Conservation (phyloP, 1,140 invertebrate species). For the Drosophila equinoxialis region DNA sequence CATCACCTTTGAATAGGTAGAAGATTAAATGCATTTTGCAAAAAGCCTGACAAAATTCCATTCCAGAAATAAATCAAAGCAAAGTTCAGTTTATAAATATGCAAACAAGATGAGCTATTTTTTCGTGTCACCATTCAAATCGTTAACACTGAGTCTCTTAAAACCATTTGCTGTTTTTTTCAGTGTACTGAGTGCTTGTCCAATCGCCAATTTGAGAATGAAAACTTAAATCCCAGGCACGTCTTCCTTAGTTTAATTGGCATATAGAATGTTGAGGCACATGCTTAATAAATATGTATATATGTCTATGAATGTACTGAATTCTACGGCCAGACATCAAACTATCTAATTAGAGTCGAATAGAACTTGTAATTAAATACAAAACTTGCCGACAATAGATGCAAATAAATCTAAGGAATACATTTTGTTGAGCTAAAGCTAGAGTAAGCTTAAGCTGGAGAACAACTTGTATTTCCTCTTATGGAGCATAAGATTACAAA, state of each 20-base stretch:
- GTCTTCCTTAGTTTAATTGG: conserved; percentile 15
- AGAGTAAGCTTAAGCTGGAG: conserved; percentile 14
- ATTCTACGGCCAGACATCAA: conserved; percentile 14
- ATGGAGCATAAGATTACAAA: conserved; percentile 14
- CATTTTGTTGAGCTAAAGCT: neutral
- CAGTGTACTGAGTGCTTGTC: neutral
- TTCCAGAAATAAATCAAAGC: conserved; percentile 1
- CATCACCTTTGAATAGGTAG: conserved; percentile 11
- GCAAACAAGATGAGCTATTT: neutral
- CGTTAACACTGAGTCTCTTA: no score
- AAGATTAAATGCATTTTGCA: conserved; percentile 17
- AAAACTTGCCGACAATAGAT: conserved; percentile 32
- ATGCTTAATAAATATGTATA: conserved; percentile 30
- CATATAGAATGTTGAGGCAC: conserved; percentile 32
- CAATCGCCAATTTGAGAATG: neutral
- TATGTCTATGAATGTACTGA: neutral
- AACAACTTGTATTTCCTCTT: conserved; percentile 18
- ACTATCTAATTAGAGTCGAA: conserved; percentile 44
- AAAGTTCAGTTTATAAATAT: neutral
- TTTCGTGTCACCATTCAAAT: conserved; percentile 1
- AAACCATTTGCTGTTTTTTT: no score
- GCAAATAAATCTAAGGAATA: neutral
- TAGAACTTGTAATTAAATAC: conserved; percentile 21
- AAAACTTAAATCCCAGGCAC: conserved; percentile 15
- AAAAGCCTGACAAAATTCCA: conserved; percentile 3